Base-by-base conservation (phyloP, 2,113 vertebrate species). In the Tiliqua scincoides region DNA sequence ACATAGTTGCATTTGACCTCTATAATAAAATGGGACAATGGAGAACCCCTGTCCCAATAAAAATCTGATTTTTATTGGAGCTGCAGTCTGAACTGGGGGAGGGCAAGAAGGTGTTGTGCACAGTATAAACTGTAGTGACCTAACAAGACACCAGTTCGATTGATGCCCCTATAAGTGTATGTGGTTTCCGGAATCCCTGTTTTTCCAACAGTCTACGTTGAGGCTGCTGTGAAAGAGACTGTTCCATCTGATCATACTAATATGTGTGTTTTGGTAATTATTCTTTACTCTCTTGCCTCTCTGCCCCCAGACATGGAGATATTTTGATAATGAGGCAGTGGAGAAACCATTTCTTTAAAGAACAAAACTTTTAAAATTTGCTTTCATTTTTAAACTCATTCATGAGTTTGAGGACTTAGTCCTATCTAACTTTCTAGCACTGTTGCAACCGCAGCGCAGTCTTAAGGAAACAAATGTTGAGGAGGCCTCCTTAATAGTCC, bases 321-420 rank as follows among this genome's bases (percentile, higher is more conserved):
- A 23, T 25, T 72, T 73, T 62, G 7, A 57, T 80, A 40, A 4
- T 27, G 65, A 21, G 7, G 0, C 32, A 30, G 32, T 61, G 18
- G 61, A 62, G 40, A 14, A 80, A 37, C 25, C 7, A 11, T 73
- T 80, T 86, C 35, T 62, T 52, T n/a, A n/a, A 52, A 67, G 18
- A 40, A 35, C 17, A 75, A 48, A 35, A n/a, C 12, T 77, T 35
- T 12, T 84, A 43, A 2, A 9, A 18, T 32, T 25, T 48, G 52
- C 43, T 84, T 35, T 70, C 17, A 20, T 2, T 30, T 1, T 17
- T 1, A 40, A 11, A 61, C 32, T 43, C 75, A 32, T 9, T 40
- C 15, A 52, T 65, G 0, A 0, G 30, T 3, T 75, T 72, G 0
- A 2, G n/a, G n/a, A n/a, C n/a, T n/a, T n/a, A n/a, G n/a, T n/a